Evolutionary conservation across 1,140 invertebrate genomes (phyloP), one percentile per base, ranked within the genome.

Genomic region (Battus philenor): DNA sequence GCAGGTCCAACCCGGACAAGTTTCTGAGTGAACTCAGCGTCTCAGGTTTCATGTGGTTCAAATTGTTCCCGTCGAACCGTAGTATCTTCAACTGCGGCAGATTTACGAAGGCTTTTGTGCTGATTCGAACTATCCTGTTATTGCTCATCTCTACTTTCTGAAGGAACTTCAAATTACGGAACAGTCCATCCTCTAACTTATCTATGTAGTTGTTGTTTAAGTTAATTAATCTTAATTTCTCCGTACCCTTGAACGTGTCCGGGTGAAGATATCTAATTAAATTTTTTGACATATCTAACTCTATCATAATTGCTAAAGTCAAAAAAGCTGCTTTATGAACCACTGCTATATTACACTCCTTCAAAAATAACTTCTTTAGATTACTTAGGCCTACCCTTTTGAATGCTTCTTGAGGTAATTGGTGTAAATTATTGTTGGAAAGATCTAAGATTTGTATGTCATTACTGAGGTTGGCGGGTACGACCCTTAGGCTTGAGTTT

Each of bases 241-340:
- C 87, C 2, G 92, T 91, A 15, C 92, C 89, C 22, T 84, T 80
- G 64, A 97, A 96, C 0, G 92, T 93, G 22, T 90, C 90, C 0
- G 91, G 90, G 39, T 93, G 87, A 0, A 97, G 76, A 6, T 87
- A 88, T 8, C 79, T 77, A 13, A 97, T 92, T 4, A 83, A 85
- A 67, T 97, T 97, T 39, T 88, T 87, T 0, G 94, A 94, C 26
- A 97, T 79, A 72, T 97, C 94, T 18, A 97, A 83, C 75, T 97
- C 94, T 22, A 96, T 94, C 30, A 97, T 87, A 36, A 96, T 93
- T 29, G 89, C 88, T 22, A 97, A 81, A 0, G 90, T 91, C 29
- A 88, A 88, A 70, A 97, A 95, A 0, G 94, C 93, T 30, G 90
- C 88, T 22, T 89, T 88, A 59, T 94, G 87, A 0, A 97, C 78